Evolutionary conservation across 2,888 invertebrate species (phyloP), one percentile per base, ranked within the genome.

Genomic region (Drosophila quinaria): DNA sequence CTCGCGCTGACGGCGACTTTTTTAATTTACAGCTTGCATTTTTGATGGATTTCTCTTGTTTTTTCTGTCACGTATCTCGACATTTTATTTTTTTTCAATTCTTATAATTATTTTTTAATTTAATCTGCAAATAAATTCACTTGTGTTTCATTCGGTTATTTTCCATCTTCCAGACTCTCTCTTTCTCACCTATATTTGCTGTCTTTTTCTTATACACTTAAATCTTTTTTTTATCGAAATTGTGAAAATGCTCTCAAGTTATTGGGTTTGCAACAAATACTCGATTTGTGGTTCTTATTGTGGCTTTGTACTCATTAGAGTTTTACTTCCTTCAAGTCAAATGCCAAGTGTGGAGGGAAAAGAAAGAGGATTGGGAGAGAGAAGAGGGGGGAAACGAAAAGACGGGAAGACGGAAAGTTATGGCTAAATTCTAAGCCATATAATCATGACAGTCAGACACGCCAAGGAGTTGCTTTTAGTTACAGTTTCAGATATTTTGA

Each of bases 391-490:
- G 29, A 8, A 2, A n/a, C 11, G 31, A 17, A n/a, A n/a, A n/a
- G n/a, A 22, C 22, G 22, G 25, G 5, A 25, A 25, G 25, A 6
- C 25, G 25, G 3, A 25, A 25, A 44, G 62, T 62, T 63, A 46
- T 67, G 47, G 35, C 41, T 33, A 54, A 75, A 63, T 63, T 58
- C 67, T 67, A 65, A 64, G 52, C 63, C 72, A 62, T 69, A 66
- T 74, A 79, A 77, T 79, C 81, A 79, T 79, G 81, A 66, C 68
- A 74, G 65, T 37, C 62, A 80, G 67, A 70, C 78, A 79, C 78
- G 78, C 65, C 72, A 78, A 76, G 66, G 58, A 49, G 41, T 55
- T 59, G 51, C 47, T 50, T 74, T 67, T 49, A 63, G 62, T 50
- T 59, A 55, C 41, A 25, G 25, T 25, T 22, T 44, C 67, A 62